A percentile compares a stretch with the other conserved stretches of the same genome.
These are phyloP conservation scores for Felis catus DNA, from an alignment of 2,113 vertebrate species.

Conservation along the genomic window DNA sequence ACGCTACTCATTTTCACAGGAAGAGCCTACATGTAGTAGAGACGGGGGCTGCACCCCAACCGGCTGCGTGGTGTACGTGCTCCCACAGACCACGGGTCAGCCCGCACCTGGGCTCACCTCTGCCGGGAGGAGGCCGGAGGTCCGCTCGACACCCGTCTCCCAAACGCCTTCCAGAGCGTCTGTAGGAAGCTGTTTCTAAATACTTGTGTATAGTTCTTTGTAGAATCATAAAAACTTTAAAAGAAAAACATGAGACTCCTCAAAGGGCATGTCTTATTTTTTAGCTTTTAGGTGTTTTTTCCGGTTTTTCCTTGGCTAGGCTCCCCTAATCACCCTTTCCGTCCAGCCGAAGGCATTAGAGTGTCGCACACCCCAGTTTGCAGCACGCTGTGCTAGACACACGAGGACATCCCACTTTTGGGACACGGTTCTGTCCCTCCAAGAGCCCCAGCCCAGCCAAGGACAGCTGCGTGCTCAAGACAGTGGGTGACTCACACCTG, in stretches of 20 bases:
- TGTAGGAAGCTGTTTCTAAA: not conserved
- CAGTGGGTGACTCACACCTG: not conserved
- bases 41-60: not conserved
- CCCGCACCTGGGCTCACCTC: not conserved
- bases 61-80: accelerated
- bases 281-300: not conserved
- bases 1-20: not conserved
- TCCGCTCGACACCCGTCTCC: not conserved
- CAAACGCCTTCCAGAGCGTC: accelerated
- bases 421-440: not conserved
- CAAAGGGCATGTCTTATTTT: not conserved
- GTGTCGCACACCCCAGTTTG: not conserved
- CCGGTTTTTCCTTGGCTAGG: not conserved
- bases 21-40: not conserved
- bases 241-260: not conserved
- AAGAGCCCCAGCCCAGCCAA: not conserved
- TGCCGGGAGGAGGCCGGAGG: accelerated
- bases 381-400: not conserved
- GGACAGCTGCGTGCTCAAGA: accelerated
- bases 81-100: not conserved
- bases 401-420: accelerated
- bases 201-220: accelerated
- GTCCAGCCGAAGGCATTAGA: not conserved
- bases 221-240: not conserved
- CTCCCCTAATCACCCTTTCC: not conserved